These are phyloP conservation scores for Trididemnum miniatum DNA, from an alignment of 23 tunicate genomes.

Conservation along the genomic window DNA sequence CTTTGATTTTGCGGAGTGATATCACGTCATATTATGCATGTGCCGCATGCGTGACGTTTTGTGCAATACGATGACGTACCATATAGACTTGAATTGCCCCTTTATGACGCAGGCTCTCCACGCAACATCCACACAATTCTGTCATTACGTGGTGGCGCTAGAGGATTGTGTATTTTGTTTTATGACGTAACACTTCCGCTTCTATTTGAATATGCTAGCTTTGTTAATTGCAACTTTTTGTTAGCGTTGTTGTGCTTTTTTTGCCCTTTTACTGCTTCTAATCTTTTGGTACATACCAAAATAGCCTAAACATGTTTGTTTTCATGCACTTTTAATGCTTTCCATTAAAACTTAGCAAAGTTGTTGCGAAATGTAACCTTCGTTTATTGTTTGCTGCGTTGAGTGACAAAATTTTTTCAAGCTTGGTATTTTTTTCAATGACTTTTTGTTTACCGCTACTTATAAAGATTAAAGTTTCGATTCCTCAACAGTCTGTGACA, in stretches of 20 bases:
- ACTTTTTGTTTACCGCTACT: too few species aligned
- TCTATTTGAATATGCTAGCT: neutral
- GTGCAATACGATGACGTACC: conserved; percentile 19
- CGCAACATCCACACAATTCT: neutral
- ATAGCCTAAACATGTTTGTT: too few species aligned
- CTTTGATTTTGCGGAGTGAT: neutral
- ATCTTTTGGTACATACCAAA: neutral
- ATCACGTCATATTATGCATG: neutral
- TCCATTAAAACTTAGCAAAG: too few species aligned
- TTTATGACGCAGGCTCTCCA: conserved; percentile 20
- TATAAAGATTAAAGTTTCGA: too few species aligned
- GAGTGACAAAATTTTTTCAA: too few species aligned
- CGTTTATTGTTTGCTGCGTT: too few species aligned
- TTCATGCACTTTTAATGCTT: too few species aligned
- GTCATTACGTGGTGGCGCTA: conserved; percentile 26
- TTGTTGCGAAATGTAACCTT: too few species aligned
- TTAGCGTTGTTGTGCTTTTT: too few species aligned
- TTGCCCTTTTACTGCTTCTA: neutral
- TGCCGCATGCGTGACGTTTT: conserved; percentile 7
- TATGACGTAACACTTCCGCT: neutral
- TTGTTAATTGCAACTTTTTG: too few species aligned
- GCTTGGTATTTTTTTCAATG: too few species aligned
- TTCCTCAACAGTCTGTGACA: too few species aligned
- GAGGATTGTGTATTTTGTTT: neutral
- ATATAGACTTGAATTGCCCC: neutral